Conservation (phyloP, 2,888 invertebrate genomes). For the Chloromyia formosa region DNA sequence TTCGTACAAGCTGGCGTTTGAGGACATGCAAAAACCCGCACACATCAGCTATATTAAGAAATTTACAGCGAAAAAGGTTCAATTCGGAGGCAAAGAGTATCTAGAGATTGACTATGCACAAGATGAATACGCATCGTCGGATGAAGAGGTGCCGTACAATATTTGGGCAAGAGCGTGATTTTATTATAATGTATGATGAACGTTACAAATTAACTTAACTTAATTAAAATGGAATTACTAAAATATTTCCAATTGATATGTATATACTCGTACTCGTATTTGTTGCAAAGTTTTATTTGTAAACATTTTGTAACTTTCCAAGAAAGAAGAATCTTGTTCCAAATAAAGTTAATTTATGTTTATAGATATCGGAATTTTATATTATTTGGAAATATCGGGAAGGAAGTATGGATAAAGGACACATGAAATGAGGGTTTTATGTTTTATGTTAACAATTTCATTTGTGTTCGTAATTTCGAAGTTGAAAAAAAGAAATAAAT, state of each 20-base stretch:
- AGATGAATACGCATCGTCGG: slow-evolving; percentile 59
- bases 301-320: slow-evolving; percentile 42
- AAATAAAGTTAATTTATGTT: slow-evolving; percentile 32
- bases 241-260: slow-evolving; percentile 27
- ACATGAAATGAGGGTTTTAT: too few species aligned
- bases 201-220: background rate
- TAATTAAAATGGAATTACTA: background rate
- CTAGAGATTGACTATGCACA: slow-evolving; percentile 63
- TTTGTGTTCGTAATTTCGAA: too few species aligned
- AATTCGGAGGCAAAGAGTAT: slow-evolving; percentile 62
- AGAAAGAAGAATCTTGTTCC: slow-evolving; percentile 11
- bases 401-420: too few species aligned
- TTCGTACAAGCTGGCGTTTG: slow-evolving; percentile 59
- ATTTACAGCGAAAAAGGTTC: slow-evolving; percentile 60
- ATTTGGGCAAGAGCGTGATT: slow-evolving; percentile 57
- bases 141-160: slow-evolving; percentile 56
- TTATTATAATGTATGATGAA: background rate
- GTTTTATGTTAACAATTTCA: too few species aligned
- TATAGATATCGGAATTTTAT: background rate
- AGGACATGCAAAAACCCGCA: slow-evolving; percentile 61
- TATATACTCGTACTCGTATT: background rate
- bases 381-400: background rate
- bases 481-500: too few species aligned
- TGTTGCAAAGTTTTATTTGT: slow-evolving; percentile 42
- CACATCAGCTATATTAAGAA: slow-evolving; percentile 63